These are phyloP conservation scores for Drosophila ananassae DNA, from an alignment of 1,140 invertebrate genomes.

Conservation along the genomic window DNA sequence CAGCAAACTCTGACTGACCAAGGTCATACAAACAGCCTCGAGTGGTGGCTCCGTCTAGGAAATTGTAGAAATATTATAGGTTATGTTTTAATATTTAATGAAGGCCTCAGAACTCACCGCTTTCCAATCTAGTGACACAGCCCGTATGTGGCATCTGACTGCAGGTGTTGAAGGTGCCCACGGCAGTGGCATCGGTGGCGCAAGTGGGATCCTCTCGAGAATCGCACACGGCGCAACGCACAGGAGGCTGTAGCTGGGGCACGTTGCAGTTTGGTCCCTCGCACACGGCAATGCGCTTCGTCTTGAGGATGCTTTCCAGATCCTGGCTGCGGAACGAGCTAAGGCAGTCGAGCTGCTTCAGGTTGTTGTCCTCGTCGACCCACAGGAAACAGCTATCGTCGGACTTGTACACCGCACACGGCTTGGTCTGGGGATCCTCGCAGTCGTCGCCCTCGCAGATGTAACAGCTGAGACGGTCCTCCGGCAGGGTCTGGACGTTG, in stretches of 20 bases:
- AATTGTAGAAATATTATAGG: neutral
- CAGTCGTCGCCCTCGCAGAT: slow-evolving; percentile 61
- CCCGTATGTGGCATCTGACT: slow-evolving; percentile 64
- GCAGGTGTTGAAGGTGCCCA: slow-evolving; percentile 55
- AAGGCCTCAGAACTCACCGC: slow-evolving; percentile 15
- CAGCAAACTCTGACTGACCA: slow-evolving; percentile 52
- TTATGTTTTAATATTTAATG: neutral
- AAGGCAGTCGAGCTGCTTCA: slow-evolving; percentile 62
- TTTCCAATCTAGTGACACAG: slow-evolving; percentile 54
- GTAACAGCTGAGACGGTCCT: slow-evolving; percentile 62
- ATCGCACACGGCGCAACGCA: slow-evolving; percentile 70
- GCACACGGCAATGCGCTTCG: slow-evolving; percentile 70
- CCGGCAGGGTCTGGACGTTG: slow-evolving; percentile 56
- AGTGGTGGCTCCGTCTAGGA: slow-evolving; percentile 66
- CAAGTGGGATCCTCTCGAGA: slow-evolving; percentile 60
- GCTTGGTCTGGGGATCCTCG: slow-evolving; percentile 43
- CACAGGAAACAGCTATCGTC: slow-evolving; percentile 68
- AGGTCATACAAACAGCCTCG: slow-evolving; percentile 73
- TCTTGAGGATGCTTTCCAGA: slow-evolving; percentile 61
- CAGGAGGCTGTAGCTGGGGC: slow-evolving; percentile 30
- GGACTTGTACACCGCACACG: slow-evolving; percentile 64
- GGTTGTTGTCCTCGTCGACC: slow-evolving; percentile 62
- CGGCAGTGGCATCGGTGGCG: slow-evolving; percentile 50
- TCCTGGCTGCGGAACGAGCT: slow-evolving; percentile 74
- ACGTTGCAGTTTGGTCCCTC: slow-evolving; percentile 64